phyloP scores from a whole-genome alignment of 2,113 vertebrate species.

The Mobula birostris region DNA sequence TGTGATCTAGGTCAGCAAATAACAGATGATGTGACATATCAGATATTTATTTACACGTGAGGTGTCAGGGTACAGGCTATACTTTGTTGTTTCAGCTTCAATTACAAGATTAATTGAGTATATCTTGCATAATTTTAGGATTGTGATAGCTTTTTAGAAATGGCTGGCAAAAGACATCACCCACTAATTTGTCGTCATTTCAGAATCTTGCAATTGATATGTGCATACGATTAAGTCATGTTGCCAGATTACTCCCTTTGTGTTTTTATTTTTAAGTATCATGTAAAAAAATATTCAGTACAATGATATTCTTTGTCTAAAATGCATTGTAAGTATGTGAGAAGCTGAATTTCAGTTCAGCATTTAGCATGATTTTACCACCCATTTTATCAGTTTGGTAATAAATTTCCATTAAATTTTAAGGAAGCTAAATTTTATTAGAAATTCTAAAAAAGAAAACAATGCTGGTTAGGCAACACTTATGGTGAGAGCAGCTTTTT shows the following conservation, averaged over 20 bases:
- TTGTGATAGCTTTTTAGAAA: neutral
- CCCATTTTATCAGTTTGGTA: neutral
- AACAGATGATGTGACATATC: neutral
- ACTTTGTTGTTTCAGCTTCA: neutral
- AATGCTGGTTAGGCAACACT: neutral
- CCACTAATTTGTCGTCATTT: neutral
- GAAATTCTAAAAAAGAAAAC: neutral
- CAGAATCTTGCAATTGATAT: neutral
- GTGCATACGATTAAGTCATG: neutral
- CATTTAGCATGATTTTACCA: neutral
- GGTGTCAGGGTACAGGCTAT: neutral
- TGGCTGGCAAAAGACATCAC: neutral
- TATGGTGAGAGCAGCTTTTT: neutral
- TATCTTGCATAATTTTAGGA: neutral
- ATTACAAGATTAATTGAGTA: neutral
- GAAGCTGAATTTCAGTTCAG: neutral
- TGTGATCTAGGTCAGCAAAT: neutral
- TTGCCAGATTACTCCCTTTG: neutral
- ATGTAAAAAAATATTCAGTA: neutral
- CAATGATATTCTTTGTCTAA: neutral
- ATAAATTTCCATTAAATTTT: neutral
- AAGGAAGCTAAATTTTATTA: conserved; percentile 7
- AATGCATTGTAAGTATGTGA: neutral
- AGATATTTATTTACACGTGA: neutral
- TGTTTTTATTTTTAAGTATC: neutral